Conservation (phyloP, 2,888 invertebrate species). For the Parnassius apollo region DNA sequence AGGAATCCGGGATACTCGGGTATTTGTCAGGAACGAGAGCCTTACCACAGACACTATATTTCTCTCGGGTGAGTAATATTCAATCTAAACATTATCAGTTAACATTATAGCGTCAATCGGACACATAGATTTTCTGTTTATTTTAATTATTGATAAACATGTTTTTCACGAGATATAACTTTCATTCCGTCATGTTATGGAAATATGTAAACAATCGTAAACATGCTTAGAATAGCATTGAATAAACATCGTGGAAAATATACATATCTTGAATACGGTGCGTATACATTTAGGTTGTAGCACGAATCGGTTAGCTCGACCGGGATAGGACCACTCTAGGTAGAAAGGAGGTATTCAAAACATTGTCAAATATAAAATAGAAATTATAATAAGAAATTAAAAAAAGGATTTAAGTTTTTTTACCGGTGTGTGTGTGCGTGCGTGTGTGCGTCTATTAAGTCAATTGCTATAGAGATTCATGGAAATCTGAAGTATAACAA, state of each 20-base stretch:
- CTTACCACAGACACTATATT: conserved; percentile 91
- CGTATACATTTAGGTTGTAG: too few species aligned
- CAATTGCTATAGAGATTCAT: too few species aligned
- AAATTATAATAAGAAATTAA: too few species aligned
- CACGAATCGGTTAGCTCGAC: too few species aligned
- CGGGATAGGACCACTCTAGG: too few species aligned
- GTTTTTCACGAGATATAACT: conserved; percentile 33
- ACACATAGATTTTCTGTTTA: not conserved
- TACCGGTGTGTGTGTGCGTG: too few species aligned
- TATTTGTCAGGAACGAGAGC: conserved; percentile 93
- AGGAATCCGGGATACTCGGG: conserved; percentile 91
- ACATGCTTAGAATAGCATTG: conserved; percentile 2
- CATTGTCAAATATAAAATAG: too few species aligned
- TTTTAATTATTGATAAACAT: conserved; percentile 34
- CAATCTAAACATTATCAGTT: not conserved
- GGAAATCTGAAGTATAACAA: too few species aligned
- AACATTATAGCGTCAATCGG: not conserved
- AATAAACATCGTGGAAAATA: conserved; percentile 15
- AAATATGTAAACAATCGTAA: conserved; percentile 19
- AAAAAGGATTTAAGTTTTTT: too few species aligned
- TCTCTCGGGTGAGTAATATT: conserved; percentile 87
- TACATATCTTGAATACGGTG: not conserved
- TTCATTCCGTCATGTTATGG: conserved; percentile 16
- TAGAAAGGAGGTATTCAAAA: too few species aligned
- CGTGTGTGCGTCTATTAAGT: too few species aligned